Evolutionary conservation across 2,113 vertebrate genomes (phyloP).

Genomic region (Muntiacus reevesi): DNA sequence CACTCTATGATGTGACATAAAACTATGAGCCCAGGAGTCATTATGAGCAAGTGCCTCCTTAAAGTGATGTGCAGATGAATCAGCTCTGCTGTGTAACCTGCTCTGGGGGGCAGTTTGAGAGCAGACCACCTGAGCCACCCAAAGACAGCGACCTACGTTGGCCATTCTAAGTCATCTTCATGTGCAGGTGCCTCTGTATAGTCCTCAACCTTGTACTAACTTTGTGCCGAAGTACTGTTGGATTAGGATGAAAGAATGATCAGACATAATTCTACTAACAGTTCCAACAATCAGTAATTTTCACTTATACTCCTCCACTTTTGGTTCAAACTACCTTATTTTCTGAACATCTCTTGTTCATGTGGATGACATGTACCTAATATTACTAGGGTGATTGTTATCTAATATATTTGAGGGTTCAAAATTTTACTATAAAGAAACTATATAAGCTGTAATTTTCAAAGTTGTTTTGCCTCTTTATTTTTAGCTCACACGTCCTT

Average conservation of each 20-base stretch:
- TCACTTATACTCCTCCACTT: not conserved
- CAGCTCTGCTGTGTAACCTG: not conserved
- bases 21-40: not conserved
- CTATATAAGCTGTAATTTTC: not conserved
- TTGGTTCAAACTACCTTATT: not conserved
- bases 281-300: not conserved
- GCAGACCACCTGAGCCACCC: not conserved
- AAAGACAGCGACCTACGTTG: not conserved
- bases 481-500: not conserved
- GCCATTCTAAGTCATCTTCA: not conserved
- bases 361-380: not conserved
- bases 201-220: not conserved
- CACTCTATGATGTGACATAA: not conserved
- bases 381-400: not conserved
- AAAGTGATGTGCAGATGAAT: not conserved
- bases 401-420: not conserved
- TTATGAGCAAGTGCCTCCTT: constrained; percentile 4
- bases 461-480: not conserved
- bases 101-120: not conserved
- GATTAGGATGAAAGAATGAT: not conserved
- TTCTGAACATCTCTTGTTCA: not conserved
- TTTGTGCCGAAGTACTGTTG: not conserved
- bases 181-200: not conserved
- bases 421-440: not conserved
- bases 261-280: not conserved